Base-by-base conservation (phyloP, 2,888 invertebrate species). In the Julus scanicus region DNA sequence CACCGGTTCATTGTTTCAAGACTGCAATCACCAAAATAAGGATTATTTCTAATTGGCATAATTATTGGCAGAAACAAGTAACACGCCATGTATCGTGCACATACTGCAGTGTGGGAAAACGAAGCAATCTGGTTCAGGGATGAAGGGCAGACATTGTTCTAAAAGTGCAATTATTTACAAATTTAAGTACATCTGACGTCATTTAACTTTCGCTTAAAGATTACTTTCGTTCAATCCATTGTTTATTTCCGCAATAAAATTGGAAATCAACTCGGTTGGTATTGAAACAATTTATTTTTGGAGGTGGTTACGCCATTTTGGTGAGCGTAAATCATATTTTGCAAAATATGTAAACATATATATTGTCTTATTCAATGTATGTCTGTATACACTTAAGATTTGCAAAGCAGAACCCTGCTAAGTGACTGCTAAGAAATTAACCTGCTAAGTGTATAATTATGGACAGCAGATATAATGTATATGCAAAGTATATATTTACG, bases 21-120 rank as follows among this genome's bases (percentile, higher is more conserved):
- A 71, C 71, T 71, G 29, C 71, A 71, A 71, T 71, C 71, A 71
- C 71, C 71, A 29, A 71, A 71, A 20, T 71, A 71, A 71, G 71
- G 29, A 29, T 71, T 71, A 71, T 71, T 71, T 71, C 71, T 71
- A 71, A 71, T 71, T 71, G 29, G 9, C 71, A 29, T 71, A 71
- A 71, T 71, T 71, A 71, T 71, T 29, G 29, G 71, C 20, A 71
- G 71, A 29, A 71, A 15, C 4, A 29, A 71, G 9, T 4, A 29
- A 71, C 71, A 71, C 71, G 71, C 71, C 71, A 71, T 71, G 11
- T 71, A 71, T 71, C 71, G 71, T 71, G 71, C 29, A 0, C 71
- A 11, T 4, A 71, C 20, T 29, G 71, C 71, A 20, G 71, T 71
- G 71, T 71, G 71, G 71, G 71, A 71, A 71, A 71, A 71, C 71